Evolutionary conservation across 2,113 vertebrate genomes (phyloP).

Genomic region (Pterocles burchelli): DNA sequence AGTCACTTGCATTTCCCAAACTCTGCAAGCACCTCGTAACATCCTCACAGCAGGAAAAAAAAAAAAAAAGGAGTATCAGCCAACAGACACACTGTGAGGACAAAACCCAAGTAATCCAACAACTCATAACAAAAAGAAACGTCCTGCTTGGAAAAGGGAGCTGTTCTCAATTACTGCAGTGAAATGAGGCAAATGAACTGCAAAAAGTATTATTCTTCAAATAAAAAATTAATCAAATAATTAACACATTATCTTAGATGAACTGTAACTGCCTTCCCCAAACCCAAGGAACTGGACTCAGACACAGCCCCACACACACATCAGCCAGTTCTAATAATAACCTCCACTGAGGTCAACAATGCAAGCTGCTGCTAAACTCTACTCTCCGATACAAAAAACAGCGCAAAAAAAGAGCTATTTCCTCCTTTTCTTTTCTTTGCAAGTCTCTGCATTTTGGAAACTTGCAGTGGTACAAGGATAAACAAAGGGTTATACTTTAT

Average conservation of each 20-base stretch:
- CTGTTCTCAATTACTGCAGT: neutral
- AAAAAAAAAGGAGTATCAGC: neutral
- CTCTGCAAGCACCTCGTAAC: neutral
- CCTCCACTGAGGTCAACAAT: slow-evolving; percentile 24
- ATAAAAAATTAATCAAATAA: neutral
- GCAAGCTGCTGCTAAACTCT: neutral
- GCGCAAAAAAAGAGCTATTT: slow-evolving; percentile 3
- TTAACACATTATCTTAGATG: neutral
- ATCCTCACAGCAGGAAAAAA: neutral
- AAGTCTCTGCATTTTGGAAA: slow-evolving; percentile 48
- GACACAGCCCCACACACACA: neutral
- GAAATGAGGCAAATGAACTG: neutral
- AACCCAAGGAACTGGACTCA: neutral
- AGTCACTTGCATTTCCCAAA: neutral
- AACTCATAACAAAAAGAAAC: neutral
- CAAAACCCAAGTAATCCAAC: neutral
- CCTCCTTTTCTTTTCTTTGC: slow-evolving; percentile 57
- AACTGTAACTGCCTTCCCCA: neutral
- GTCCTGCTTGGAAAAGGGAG: neutral
- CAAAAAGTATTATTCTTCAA: neutral
- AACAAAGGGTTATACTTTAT: slow-evolving; percentile 69
- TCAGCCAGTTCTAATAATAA: slow-evolving; percentile 26
- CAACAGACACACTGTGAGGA: neutral
- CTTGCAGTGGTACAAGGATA: slow-evolving; percentile 52
- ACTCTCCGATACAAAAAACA: neutral